phyloP scores from a whole-genome alignment of 1,140 invertebrate genomes.

The Sesamia nonagrioides region DNA sequence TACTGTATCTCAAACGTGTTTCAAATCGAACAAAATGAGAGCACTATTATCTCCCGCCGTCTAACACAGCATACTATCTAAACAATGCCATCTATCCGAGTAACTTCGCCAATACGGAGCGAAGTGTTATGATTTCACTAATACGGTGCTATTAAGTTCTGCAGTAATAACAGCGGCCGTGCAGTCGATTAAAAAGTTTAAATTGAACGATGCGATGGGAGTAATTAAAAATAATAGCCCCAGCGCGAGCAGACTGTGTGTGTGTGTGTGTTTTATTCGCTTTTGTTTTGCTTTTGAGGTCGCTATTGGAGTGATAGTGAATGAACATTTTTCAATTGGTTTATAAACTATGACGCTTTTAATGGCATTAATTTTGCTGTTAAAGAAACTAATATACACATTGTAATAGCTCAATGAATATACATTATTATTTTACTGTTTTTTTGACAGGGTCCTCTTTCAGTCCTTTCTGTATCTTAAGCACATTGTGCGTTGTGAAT shows the following conservation, averaged over 20 bases:
- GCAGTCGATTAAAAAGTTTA: constrained; percentile 48
- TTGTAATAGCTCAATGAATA: too few relatives aligned
- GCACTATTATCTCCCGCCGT: too few relatives aligned
- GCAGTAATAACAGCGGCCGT: constrained; percentile 19
- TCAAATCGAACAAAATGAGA: too few relatives aligned
- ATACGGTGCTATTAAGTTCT: constrained; percentile 22
- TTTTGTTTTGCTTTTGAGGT: constrained; percentile 5
- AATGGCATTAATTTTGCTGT: too few relatives aligned
- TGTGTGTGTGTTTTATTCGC: constrained; percentile 10
- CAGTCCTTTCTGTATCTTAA: too few relatives aligned
- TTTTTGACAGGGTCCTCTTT: too few relatives aligned
- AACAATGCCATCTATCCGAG: neutral
- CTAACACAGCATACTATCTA: too few relatives aligned
- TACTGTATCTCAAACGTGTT: too few relatives aligned
- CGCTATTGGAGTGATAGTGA: neutral
- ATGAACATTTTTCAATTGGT: neutral
- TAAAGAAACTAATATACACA: too few relatives aligned
- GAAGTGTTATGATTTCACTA: constrained; percentile 31
- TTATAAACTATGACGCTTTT: neutral
- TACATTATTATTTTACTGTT: too few relatives aligned
- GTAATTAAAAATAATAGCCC: constrained; percentile 50
- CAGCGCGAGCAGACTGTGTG: neutral
- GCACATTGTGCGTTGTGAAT: too few relatives aligned
- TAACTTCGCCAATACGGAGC: neutral
- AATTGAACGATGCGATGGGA: constrained; percentile 43